Percentiles rank a stretch among this genome's conserved stretches.
Evolutionary conservation across 1,140 invertebrate species (phyloP).

Genomic region (Drosophila oshimai): DNA sequence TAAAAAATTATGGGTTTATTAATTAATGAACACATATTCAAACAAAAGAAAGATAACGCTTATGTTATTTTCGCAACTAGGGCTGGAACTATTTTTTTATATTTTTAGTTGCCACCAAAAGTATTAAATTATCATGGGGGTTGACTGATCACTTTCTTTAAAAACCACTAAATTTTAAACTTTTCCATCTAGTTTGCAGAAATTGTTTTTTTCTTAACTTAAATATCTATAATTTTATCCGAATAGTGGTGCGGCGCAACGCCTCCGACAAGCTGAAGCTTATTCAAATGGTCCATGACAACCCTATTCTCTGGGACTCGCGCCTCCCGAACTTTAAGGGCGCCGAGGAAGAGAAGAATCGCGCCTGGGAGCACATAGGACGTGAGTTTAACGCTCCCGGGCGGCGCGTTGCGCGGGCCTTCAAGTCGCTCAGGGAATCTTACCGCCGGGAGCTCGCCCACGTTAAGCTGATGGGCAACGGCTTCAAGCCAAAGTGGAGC

Average conservation of each 20-base stretch:
- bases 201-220: too few species aligned
- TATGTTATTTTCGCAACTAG: too few species aligned
- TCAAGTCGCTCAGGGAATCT: constrained; percentile 78
- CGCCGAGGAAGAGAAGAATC: constrained; percentile 81
- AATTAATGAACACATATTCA: too few species aligned
- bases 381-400: constrained; percentile 79
- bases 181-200: too few species aligned
- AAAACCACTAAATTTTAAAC: too few species aligned
- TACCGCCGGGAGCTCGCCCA: constrained; percentile 78
- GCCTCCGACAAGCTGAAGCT: constrained; percentile 79
- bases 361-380: constrained; percentile 77
- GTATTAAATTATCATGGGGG: too few species aligned
- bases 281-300: constrained; percentile 81
- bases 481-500: constrained; percentile 80
- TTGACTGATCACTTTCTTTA: too few species aligned
- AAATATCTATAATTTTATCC: neutral
- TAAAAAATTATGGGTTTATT: too few species aligned
- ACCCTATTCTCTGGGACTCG: constrained; percentile 79
- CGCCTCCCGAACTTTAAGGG: constrained; percentile 81
- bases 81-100: too few species aligned
- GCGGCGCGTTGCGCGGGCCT: constrained; percentile 73
- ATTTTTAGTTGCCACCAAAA: too few species aligned
- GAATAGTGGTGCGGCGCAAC: constrained; percentile 74
- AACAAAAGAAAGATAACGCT: too few species aligned
- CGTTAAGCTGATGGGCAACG: constrained; percentile 77